Percentiles rank a stretch among this genome's conserved stretches.
These are phyloP conservation scores for Epirrhoe alternata DNA, from an alignment of 2,888 invertebrate species.

Conservation along the genomic window DNA sequence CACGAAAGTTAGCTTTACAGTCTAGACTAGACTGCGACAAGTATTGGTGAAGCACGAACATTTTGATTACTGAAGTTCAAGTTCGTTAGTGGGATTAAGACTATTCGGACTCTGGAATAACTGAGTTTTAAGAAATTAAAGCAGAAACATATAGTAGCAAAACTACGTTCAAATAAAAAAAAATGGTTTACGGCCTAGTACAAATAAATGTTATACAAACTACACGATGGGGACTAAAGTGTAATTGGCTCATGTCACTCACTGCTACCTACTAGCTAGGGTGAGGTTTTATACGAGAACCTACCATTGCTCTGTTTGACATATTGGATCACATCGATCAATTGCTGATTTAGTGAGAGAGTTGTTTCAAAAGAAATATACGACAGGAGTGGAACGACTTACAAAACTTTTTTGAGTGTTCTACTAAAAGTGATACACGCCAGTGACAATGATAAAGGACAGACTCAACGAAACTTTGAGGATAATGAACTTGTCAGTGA, in stretches of 20 bases:
- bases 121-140: not conserved
- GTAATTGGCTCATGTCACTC: not conserved
- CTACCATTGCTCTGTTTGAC: not conserved
- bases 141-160: not conserved
- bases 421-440: slow-evolving; percentile 9
- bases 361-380: not conserved
- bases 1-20: slow-evolving; percentile 13
- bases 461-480: slow-evolving; percentile 42
- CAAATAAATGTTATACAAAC: not conserved
- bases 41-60: slow-evolving; percentile 11
- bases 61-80: slow-evolving; percentile 33
- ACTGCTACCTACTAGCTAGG: not conserved
- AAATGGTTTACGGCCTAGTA: not conserved
- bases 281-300: not conserved
- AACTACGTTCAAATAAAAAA: not conserved
- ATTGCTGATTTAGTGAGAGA: not conserved
- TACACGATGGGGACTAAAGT: not conserved
- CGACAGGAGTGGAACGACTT: slow-evolving; percentile 5
- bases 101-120: slow-evolving; percentile 14
- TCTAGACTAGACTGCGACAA: slow-evolving; percentile 19
- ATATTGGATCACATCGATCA: slow-evolving; percentile 1
- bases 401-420: slow-evolving; percentile 13
- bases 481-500: slow-evolving; percentile 54
- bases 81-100: slow-evolving; percentile 27
- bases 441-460: slow-evolving; percentile 47